Percentiles rank a stretch among this genome's conserved stretches.
Evolutionary conservation across 1,140 invertebrate genomes (phyloP).

Genomic region (Drosophila arawakana): DNA sequence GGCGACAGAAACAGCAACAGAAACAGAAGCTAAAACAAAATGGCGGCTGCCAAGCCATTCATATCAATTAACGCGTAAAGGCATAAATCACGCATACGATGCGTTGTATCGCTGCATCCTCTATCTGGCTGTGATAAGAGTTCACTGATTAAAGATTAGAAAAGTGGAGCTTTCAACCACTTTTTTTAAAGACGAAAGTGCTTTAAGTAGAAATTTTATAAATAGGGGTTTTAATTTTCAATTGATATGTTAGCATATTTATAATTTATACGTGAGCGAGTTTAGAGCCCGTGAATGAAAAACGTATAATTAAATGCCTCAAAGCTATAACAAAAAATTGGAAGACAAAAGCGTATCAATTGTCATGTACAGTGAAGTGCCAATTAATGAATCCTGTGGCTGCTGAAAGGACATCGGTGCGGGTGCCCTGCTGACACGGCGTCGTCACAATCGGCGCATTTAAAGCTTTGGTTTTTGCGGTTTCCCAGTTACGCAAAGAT

Average conservation of each 20-base stretch:
- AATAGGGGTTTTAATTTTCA: too few relatives aligned
- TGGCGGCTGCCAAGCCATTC: slow-evolving; percentile 62
- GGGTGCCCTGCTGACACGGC: slow-evolving; percentile 7
- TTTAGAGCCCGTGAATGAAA: too few relatives aligned
- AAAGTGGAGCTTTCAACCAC: too few relatives aligned
- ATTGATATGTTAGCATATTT: too few relatives aligned
- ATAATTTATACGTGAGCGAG: too few relatives aligned
- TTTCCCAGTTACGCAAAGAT: slow-evolving; percentile 19
- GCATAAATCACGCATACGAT: slow-evolving; percentile 72
- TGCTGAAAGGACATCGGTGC: slow-evolving; percentile 7
- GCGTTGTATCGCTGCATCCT: slow-evolving; percentile 13
- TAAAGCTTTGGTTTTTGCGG: slow-evolving; percentile 83
- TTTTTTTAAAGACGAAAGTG: too few relatives aligned
- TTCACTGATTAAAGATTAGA: too few relatives aligned
- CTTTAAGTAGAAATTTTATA: too few relatives aligned
- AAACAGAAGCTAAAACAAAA: slow-evolving; percentile 59
- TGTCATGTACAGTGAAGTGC: slow-evolving; percentile 57
- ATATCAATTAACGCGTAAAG: slow-evolving; percentile 12
- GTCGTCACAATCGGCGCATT: slow-evolving; percentile 45
- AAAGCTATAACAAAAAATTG: slow-evolving; percentile 18
- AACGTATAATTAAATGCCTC: slow-evolving; percentile 45
- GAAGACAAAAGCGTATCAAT: slow-evolving; percentile 45
- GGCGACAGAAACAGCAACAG: slow-evolving; percentile 30
- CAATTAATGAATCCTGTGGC: slow-evolving; percentile 65
- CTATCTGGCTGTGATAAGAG: too few relatives aligned